These are phyloP conservation scores for Paraescarpia echinospica DNA, from an alignment of 1,140 invertebrate species.

Conservation along the genomic window DNA sequence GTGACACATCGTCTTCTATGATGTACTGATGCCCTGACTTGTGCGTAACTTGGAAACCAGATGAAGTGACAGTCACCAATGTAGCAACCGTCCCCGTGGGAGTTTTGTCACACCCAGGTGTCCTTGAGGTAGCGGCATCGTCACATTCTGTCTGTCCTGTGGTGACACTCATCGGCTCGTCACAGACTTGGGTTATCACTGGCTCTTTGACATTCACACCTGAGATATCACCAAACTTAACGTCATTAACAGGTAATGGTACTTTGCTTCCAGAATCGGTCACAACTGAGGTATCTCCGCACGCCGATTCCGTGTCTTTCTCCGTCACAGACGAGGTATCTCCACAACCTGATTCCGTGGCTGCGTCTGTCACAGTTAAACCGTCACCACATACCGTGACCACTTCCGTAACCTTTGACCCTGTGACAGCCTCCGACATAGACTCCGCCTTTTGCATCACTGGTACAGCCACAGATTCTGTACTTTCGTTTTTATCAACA, in stretches of 20 bases:
- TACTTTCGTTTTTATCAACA: background rate
- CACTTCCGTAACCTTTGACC: background rate
- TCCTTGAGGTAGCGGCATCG: background rate
- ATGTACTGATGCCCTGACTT: constrained; percentile 16
- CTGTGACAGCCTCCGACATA: background rate
- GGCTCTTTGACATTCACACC: background rate
- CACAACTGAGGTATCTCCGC: background rate
- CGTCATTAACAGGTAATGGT: background rate
- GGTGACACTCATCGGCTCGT: background rate
- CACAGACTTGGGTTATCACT: background rate
- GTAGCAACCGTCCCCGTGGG: background rate
- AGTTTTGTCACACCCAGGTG: background rate
- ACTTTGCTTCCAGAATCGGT: background rate
- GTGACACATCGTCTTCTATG: constrained; percentile 11
- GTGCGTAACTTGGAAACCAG: background rate
- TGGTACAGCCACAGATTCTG: background rate
- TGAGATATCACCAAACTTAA: background rate
- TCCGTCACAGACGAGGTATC: background rate
- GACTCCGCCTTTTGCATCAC: background rate
- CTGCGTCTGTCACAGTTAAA: background rate
- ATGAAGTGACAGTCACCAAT: no score
- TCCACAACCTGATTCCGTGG: background rate
- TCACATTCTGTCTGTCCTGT: background rate
- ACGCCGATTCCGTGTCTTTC: background rate
- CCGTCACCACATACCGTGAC: background rate